Conservation (phyloP, 53 echinoderm and acorn worm species). For the Actinopyga echinites region DNA sequence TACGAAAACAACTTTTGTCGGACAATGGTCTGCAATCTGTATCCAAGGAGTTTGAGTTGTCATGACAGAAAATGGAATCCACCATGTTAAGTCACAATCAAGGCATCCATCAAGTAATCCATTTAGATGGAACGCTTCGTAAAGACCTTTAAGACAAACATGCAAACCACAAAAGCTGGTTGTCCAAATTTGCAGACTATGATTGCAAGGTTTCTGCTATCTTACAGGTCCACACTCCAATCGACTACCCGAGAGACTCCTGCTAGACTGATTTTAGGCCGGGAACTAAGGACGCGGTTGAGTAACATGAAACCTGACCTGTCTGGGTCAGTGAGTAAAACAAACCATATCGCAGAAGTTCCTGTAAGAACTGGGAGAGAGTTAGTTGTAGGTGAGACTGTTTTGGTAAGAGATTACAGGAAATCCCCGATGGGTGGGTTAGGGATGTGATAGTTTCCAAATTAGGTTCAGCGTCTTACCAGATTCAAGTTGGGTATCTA, state of each 20-base stretch:
- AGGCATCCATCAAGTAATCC: slow-evolving; percentile 8
- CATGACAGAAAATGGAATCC: slow-evolving; percentile 9
- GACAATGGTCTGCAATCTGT: slow-evolving; percentile 18
- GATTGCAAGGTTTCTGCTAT: no score
- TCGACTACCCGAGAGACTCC: slow-evolving; percentile 8
- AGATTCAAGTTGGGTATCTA: not conserved
- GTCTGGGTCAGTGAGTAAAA: not conserved
- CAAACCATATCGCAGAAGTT: not conserved
- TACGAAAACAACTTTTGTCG: slow-evolving; percentile 34
- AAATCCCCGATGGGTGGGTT: not conserved
- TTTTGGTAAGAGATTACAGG: not conserved
- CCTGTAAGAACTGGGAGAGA: not conserved
- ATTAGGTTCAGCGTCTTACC: not conserved
- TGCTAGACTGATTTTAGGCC: not conserved
- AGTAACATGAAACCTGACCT: not conserved
- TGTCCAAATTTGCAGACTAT: not conserved
- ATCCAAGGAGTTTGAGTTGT: not conserved
- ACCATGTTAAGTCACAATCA: slow-evolving; percentile 16
- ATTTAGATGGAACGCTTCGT: slow-evolving; percentile 1
- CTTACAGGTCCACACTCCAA: no score
- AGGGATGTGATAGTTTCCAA: not conserved
- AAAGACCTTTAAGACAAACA: not conserved
- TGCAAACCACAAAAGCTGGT: not conserved
- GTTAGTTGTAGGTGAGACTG: not conserved
- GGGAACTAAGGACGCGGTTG: no score